These are phyloP conservation scores for Paramormyrops hopkinsi DNA, from an alignment of 2,797 vertebrate genomes.

Conservation along the genomic window DNA sequence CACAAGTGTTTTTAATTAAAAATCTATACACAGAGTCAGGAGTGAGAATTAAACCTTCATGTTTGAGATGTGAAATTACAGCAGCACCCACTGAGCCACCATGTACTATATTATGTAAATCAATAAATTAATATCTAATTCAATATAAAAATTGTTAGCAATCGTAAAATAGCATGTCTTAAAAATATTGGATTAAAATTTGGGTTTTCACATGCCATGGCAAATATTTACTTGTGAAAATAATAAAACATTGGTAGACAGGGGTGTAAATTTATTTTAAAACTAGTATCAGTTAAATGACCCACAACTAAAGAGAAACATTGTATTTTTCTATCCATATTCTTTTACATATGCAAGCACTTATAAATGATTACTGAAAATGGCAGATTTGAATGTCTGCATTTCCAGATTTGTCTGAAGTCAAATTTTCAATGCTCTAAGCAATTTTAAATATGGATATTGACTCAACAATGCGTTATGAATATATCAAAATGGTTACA, in stretches of 20 bases:
- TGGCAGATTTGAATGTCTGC: not conserved
- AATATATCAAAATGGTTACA: not conserved
- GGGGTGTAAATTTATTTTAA: not conserved
- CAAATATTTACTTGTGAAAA: not conserved
- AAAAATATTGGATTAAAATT: not conserved
- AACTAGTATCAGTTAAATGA: not conserved
- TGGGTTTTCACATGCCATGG: not conserved
- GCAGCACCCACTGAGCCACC: not conserved
- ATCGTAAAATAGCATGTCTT: not conserved
- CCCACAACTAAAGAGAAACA: not conserved
- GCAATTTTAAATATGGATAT: not conserved
- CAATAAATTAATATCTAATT: not conserved
- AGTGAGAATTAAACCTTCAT: not conserved
- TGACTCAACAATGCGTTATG: not conserved
- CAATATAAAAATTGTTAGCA: not conserved
- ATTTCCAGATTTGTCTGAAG: not conserved
- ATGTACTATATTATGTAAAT: not conserved
- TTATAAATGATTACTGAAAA: not conserved
- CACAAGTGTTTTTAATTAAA: not conserved
- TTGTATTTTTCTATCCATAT: not conserved
- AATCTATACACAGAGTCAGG: not conserved
- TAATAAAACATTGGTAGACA: not conserved
- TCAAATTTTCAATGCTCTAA: not conserved
- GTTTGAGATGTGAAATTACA: not conserved
- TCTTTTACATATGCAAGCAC: not conserved